A percentile compares a stretch with the other conserved stretches of the same genome.
Evolutionary conservation across 2,113 vertebrate genomes (phyloP).

Genomic region (Anas platyrhynchos): DNA sequence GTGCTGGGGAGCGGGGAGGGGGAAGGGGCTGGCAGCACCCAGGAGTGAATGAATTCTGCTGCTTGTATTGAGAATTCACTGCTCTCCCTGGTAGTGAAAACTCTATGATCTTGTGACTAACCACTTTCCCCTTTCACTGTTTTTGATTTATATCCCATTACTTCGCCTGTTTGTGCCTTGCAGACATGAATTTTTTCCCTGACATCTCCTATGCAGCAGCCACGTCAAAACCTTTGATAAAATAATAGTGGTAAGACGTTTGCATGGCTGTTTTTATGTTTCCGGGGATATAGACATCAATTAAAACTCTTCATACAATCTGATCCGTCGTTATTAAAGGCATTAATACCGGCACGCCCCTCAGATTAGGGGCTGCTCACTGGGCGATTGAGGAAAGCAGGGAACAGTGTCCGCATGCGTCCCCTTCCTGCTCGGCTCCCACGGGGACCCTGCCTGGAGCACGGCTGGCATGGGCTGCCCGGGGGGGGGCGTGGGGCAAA

Average conservation of each 20-base stretch:
- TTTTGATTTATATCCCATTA: slow-evolving; percentile 80
- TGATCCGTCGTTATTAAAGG: slow-evolving; percentile 75
- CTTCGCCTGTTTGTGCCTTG: slow-evolving; percentile 73
- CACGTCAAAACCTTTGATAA: slow-evolving; percentile 72
- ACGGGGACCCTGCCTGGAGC: accelerated
- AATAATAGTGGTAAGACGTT: slow-evolving; percentile 71
- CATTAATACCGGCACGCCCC: slow-evolving; percentile 74
- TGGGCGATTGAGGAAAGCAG: slow-evolving; percentile 50
- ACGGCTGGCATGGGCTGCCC: accelerated
- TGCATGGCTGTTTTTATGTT: slow-evolving; percentile 73
- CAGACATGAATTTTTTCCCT: slow-evolving; percentile 75
- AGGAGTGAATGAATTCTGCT: slow-evolving; percentile 30
- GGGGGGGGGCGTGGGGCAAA: not conserved
- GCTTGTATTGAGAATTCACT: slow-evolving; percentile 60
- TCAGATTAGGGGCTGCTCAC: slow-evolving; percentile 75
- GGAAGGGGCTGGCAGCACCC: not conserved
- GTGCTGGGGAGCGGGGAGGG: accelerated
- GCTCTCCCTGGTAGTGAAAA: slow-evolving; percentile 69
- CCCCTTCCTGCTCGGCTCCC: slow-evolving; percentile 5
- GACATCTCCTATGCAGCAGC: slow-evolving; percentile 70
- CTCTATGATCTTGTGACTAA: slow-evolving; percentile 70
- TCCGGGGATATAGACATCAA: slow-evolving; percentile 77
- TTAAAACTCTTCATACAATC: slow-evolving; percentile 75
- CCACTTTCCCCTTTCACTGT: slow-evolving; percentile 74
- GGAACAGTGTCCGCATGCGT: slow-evolving; percentile 18